Evolutionary conservation across 2,888 invertebrate species (phyloP).

Genomic region (Drosophila kokeensis): DNA sequence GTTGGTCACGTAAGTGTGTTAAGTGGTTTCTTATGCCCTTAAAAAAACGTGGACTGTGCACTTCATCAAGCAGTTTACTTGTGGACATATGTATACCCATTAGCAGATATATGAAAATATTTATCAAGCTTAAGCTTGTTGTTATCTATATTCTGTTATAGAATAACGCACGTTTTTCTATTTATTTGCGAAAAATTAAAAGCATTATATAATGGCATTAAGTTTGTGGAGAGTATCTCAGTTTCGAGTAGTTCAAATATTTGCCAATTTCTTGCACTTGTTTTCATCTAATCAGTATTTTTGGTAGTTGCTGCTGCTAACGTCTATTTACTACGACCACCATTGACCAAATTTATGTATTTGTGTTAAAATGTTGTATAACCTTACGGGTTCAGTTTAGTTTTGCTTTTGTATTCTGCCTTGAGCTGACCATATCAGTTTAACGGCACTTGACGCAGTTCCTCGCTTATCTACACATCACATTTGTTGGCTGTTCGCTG

Average conservation of each 20-base stretch:
- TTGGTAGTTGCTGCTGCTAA: constrained; percentile 21
- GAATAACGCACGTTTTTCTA: background rate
- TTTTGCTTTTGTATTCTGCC: constrained; percentile 14
- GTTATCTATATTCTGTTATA: background rate
- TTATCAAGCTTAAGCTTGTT: background rate
- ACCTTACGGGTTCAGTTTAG: constrained; percentile 11
- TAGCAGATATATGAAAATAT: background rate
- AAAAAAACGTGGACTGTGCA: background rate
- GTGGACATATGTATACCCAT: background rate
- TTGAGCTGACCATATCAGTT: constrained; percentile 61
- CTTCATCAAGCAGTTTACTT: background rate
- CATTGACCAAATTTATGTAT: constrained; percentile 12
- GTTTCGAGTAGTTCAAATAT: constrained; percentile 5
- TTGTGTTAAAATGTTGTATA: constrained; percentile 21
- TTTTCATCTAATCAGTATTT: constrained; percentile 51
- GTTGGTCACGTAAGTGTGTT: constrained; percentile 42
- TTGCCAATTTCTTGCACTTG: constrained; percentile 14
- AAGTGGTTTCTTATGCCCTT: constrained; percentile 7
- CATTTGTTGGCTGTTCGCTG: constrained; percentile 6
- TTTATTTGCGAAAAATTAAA: background rate
- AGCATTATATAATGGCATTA: background rate
- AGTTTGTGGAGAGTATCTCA: constrained; percentile 26
- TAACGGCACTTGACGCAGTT: constrained; percentile 65
- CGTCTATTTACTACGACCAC: constrained; percentile 10
- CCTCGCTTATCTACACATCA: constrained; percentile 50